Evolutionary conservation across 2,113 vertebrate genomes (phyloP).

Genomic region (Glaucomys volans): DNA sequence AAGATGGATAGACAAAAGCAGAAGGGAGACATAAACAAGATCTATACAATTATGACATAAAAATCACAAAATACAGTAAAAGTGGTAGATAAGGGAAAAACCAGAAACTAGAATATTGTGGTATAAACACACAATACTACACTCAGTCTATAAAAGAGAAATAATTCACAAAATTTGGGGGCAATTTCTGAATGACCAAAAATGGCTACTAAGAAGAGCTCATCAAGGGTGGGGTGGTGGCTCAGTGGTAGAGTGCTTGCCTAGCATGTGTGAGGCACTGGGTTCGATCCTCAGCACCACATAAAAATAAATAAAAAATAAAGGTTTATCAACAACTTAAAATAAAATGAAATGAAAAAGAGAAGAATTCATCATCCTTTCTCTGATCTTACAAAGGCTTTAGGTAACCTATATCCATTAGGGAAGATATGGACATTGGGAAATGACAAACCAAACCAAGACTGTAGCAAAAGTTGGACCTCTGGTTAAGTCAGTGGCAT

Average conservation of each 20-base stretch:
- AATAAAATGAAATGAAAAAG: background rate
- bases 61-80: background rate
- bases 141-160: constrained; percentile 24
- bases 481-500: background rate
- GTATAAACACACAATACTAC: background rate
- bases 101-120: background rate
- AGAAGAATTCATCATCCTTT: background rate
- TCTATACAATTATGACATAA: background rate
- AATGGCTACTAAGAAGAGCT: background rate
- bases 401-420: background rate
- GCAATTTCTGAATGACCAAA: constrained; percentile 47
- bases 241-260: too few species aligned
- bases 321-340: too few species aligned
- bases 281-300: too few species aligned
- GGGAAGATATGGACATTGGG: background rate
- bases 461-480: background rate
- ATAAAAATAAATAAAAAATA: too few species aligned
- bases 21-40: background rate
- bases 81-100: background rate
- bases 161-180: background rate
- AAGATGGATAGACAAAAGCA: constrained; percentile 35
- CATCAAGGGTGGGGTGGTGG: background rate
- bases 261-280: too few species aligned
- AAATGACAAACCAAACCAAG: background rate
- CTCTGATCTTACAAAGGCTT: background rate